phyloP scores from a whole-genome alignment of 2,888 invertebrate species.

The Aphodius sticticus region DNA sequence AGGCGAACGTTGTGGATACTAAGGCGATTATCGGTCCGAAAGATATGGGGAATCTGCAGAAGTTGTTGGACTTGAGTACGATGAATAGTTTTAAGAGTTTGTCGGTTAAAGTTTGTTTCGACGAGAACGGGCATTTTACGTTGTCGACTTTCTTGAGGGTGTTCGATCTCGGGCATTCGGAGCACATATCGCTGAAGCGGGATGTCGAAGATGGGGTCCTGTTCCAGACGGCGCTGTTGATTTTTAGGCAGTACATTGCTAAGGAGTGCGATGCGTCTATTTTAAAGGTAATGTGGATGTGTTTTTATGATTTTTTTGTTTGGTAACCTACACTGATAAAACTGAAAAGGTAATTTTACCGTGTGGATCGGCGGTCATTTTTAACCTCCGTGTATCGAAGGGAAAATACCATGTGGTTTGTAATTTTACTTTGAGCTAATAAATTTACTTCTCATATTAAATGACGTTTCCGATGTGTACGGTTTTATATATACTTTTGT shows the following conservation, averaged over 20 bases:
- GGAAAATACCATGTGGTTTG: too few relatives aligned
- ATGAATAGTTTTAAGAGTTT: constrained; percentile 57
- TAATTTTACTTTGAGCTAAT: too few relatives aligned
- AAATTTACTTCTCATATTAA: too few relatives aligned
- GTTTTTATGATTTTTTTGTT: neutral
- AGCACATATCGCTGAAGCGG: constrained; percentile 59
- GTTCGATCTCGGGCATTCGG: constrained; percentile 59
- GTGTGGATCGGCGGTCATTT: too few relatives aligned
- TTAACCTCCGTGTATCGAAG: too few relatives aligned
- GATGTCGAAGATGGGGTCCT: constrained; percentile 56
- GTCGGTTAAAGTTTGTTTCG: constrained; percentile 66
- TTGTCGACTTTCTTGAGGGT: constrained; percentile 66
- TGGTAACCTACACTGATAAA: too few relatives aligned
- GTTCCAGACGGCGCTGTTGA: constrained; percentile 56
- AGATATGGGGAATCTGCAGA: constrained; percentile 70
- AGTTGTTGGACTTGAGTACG: constrained; percentile 67
- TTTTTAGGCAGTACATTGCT: constrained; percentile 53
- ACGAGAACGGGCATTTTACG: constrained; percentile 61
- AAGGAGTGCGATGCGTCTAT: constrained; percentile 45
- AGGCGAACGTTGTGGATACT: constrained; percentile 39
- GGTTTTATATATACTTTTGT: too few relatives aligned
- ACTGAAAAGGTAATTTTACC: too few relatives aligned
- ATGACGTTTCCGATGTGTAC: too few relatives aligned
- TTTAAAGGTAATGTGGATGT: constrained; percentile 26
- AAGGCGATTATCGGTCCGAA: constrained; percentile 60